Conservation (phyloP, 2,888 invertebrate species). For the Aporophyla lueneburgensis region DNA sequence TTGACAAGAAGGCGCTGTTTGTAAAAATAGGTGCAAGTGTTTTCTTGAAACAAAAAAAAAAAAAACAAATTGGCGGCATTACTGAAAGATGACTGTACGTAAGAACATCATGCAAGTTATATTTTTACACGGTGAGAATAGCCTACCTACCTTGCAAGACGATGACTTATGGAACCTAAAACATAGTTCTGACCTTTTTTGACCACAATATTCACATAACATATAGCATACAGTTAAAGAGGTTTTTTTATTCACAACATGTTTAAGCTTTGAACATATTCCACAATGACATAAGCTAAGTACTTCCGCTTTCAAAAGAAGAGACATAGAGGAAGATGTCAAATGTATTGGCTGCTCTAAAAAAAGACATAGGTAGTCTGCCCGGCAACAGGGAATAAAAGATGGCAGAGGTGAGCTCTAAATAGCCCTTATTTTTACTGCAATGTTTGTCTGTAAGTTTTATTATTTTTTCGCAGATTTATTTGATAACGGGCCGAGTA, state of each 20-base stretch:
- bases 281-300: slow-evolving; percentile 14
- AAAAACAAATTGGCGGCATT: too few relatives aligned
- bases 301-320: not conserved
- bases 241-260: slow-evolving; percentile 24
- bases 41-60: too few relatives aligned
- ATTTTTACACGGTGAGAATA: too few relatives aligned
- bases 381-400: not conserved
- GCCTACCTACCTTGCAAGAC: not conserved
- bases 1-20: too few relatives aligned
- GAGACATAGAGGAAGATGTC: not conserved
- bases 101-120: too few relatives aligned
- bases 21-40: too few relatives aligned
- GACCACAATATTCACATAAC: slow-evolving; percentile 23
- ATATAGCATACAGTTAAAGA: slow-evolving; percentile 21
- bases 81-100: too few relatives aligned
- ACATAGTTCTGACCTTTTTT: slow-evolving; percentile 26
- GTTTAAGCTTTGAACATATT: slow-evolving; percentile 21
- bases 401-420: not conserved
- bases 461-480: not conserved
- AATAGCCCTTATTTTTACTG: not conserved
- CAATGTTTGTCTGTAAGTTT: not conserved
- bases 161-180: not conserved
- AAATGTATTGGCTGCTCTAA: slow-evolving; percentile 12
- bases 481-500: not conserved
- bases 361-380: not conserved